Base-by-base conservation (phyloP, 2,797 vertebrate species). In the Phrynocephalus forsythii region DNA sequence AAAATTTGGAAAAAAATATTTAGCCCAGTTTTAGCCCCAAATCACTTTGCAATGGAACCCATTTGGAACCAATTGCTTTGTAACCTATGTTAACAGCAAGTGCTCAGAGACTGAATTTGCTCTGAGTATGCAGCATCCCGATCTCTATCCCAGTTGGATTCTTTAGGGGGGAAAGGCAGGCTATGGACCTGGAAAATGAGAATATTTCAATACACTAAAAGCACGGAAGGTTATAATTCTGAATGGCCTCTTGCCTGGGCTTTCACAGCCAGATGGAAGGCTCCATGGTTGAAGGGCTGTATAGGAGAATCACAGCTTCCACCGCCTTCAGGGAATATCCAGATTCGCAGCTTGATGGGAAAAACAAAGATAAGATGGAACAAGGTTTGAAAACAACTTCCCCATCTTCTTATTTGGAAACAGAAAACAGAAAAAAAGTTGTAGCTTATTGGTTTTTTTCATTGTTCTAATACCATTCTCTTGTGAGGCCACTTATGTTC, bases 151-250 rank as follows among this genome's bases (percentile, higher is more conserved):
- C 60, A 2, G 3, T 18, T 2, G 15, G 60, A 63, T 5, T 18
- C 5, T 63, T 18, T 63, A 63, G 15, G 60, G 20, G 38, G 60
- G 60, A 63, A 63, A 63, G 60, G 60, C 52, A 56, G 52, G 52
- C 9, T 56, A 56, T 13, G 52, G 13, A n/a, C 13, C 7, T 11
- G 16, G 20, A 33, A 16, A 33, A 73, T 18, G 7, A 38, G 38
- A 33, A 10, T 69, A 87, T 89, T 86, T 93, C 90, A 79, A 92
- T 90, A 87, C 92, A 93, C 69, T 92, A 88, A 44, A 93, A 85
- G 10, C 89, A 86, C 60, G 91, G 91, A 72, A 91, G 86, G 75
- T 30, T 30, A 33, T 91, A 90, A 6, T 90, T 90, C 56, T n/a
- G 91, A 90, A 91, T 90, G 83, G 38, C 38, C 56, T 79, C 48